Evolutionary conservation across 2,888 invertebrate species (phyloP).

Genomic region (Drosophila diplacantha): DNA sequence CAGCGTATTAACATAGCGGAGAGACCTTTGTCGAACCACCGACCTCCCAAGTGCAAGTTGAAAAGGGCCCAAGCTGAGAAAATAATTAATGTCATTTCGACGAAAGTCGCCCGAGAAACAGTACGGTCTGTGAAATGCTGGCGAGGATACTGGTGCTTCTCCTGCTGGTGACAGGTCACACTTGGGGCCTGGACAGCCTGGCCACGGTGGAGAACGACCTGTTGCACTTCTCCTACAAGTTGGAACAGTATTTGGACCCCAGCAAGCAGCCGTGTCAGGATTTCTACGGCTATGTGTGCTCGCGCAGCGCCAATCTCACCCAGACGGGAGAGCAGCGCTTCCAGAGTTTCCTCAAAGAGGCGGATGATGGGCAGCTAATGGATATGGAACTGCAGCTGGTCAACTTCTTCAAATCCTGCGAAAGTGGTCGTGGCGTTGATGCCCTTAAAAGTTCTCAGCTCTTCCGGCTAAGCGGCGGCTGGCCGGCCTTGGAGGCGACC

Average conservation of each 20-base stretch:
- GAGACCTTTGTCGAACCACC: slow-evolving; percentile 21
- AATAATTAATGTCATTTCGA: slow-evolving; percentile 33
- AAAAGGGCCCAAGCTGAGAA: slow-evolving; percentile 9
- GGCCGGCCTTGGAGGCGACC: slow-evolving; percentile 73
- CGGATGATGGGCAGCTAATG: slow-evolving; percentile 62
- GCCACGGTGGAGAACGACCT: slow-evolving; percentile 62
- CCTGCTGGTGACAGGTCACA: slow-evolving; percentile 15
- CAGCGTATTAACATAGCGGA: slow-evolving; percentile 5
- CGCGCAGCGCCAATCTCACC: slow-evolving; percentile 53
- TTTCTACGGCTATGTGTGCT: slow-evolving; percentile 74
- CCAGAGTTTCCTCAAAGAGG: slow-evolving; percentile 59
- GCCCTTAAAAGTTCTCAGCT: slow-evolving; percentile 67
- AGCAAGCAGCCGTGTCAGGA: slow-evolving; percentile 70
- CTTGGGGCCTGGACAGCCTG: slow-evolving; percentile 17
- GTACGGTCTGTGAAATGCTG: slow-evolving; percentile 40
- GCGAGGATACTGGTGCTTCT: slow-evolving; percentile 17
- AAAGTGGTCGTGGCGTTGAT: slow-evolving; percentile 60
- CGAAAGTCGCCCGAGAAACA: slow-evolving; percentile 22
- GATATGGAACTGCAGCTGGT: slow-evolving; percentile 72
- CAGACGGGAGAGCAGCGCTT: slow-evolving; percentile 67
- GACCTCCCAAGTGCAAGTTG: slow-evolving; percentile 18
- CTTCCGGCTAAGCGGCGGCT: slow-evolving; percentile 72
- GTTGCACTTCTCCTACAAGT: slow-evolving; percentile 62
- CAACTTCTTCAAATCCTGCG: slow-evolving; percentile 73
- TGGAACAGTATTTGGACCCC: slow-evolving; percentile 66